Evolutionary conservation across 2,797 vertebrate genomes (phyloP), one percentile per base, ranked within the genome.

Genomic region (Yasuhikotakia modesta): DNA sequence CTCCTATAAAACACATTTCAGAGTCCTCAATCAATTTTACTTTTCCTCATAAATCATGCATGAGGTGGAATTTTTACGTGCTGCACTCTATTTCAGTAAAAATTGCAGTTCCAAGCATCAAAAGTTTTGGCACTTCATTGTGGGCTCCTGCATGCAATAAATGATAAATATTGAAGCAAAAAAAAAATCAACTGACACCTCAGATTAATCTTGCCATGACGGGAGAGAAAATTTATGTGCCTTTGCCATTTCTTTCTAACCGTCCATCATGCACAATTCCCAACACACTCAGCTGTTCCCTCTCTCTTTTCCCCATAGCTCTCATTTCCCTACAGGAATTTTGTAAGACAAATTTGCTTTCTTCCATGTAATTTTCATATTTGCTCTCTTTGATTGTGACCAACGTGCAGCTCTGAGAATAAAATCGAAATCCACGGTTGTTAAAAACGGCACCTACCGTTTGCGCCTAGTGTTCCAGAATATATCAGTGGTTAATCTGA

Each of bases 11-110:
- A 73, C 58, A 68, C 30, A 48, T 66, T 81, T 82, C 57, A 70
- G 55, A 43, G 71, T 70, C 60, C 39, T 61, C 64, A 63, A 57
- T 76, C 66, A 27, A 60, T 77, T 80, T 79, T 63, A 78, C 46
- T 70, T 57, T 52, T 65, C 35, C 61, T 60, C 14, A 73, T 82
- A 78, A 82, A 86, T 82, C 67, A 82, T 79, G 73, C 81, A 86
- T 63, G 65, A 77, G 66, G 8, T 32, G n/a, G 61, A 71, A 24
- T 76, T 69, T 70, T 70, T 13, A 73, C 24, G 32, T 74, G 24
- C 66, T 55, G 43, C 52, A 65, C 55, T 79, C 70, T 43, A 58
- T 79, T 73, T 80, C 58, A 22, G 70, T 79, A 53, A 63, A 80
- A 79, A 78, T 80, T 82, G 78, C 64, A 67, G 48, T 67, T 77